Evolutionary conservation across 2,113 vertebrate species (phyloP).

Genomic region (Ceyx melanurus): DNA sequence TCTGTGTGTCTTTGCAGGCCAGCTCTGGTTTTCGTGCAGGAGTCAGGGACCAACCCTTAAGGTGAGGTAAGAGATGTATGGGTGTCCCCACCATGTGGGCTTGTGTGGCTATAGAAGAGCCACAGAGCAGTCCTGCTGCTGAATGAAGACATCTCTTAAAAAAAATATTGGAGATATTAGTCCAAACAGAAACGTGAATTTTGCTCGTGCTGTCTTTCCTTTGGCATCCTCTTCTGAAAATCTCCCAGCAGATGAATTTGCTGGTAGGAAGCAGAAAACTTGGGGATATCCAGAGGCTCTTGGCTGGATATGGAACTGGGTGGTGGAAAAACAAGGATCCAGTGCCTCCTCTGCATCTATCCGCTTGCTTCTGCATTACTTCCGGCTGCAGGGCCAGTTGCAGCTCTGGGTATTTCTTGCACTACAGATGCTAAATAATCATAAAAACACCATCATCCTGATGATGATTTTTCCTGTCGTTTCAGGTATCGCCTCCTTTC

Average conservation of each 20-base stretch:
- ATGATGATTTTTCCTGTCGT: background rate
- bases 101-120: background rate
- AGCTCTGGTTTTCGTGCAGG: background rate
- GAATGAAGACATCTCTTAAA: background rate
- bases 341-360: background rate
- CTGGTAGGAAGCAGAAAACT: background rate
- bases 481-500: background rate
- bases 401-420: background rate
- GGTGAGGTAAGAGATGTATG: background rate
- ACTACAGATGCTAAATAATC: background rate
- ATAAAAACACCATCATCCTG: rapidly evolving
- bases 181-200: background rate
- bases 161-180: background rate
- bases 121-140: background rate
- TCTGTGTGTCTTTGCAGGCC: background rate
- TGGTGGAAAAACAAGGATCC: background rate
- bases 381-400: rapidly evolving
- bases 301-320: background rate
- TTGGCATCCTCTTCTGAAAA: rapidly evolving
- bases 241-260: background rate
- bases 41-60: background rate
- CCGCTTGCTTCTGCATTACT: rapidly evolving
- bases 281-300: background rate
- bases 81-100: background rate
- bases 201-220: background rate